Conservation (phyloP, 1,140 invertebrate genomes). For the Aphaenogaster floridana region DNA sequence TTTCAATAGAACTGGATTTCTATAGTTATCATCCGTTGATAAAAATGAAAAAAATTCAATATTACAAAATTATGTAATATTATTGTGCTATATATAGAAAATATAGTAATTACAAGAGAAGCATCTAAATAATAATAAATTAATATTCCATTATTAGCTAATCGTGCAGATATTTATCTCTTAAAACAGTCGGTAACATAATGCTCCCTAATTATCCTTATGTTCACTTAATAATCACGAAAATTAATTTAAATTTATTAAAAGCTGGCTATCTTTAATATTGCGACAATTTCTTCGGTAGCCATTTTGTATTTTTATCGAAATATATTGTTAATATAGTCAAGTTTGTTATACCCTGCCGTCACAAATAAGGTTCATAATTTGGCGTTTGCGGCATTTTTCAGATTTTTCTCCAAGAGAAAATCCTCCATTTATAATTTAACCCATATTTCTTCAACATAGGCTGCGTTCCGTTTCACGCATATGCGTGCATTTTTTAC, state of each 20-base stretch:
- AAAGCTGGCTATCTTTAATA: background rate
- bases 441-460: background rate
- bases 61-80: background rate
- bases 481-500: no score
- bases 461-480: no score
- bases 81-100: background rate
- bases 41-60: background rate
- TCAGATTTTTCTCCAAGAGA: background rate
- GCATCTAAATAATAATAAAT: background rate
- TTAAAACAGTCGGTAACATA: background rate
- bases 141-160: background rate
- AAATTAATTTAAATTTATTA: slow-evolving; percentile 6
- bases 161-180: background rate
- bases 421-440: background rate
- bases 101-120: background rate
- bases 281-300: background rate
- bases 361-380: background rate
- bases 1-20: background rate
- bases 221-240: background rate
- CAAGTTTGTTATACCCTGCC: background rate
- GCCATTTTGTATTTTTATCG: background rate
- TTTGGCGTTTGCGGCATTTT: background rate
- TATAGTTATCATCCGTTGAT: background rate
- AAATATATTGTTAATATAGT: background rate
- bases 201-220: background rate